Conservation (phyloP, 53 echinoderm and acorn worm species). For the Temnopleurus reevesii region DNA sequence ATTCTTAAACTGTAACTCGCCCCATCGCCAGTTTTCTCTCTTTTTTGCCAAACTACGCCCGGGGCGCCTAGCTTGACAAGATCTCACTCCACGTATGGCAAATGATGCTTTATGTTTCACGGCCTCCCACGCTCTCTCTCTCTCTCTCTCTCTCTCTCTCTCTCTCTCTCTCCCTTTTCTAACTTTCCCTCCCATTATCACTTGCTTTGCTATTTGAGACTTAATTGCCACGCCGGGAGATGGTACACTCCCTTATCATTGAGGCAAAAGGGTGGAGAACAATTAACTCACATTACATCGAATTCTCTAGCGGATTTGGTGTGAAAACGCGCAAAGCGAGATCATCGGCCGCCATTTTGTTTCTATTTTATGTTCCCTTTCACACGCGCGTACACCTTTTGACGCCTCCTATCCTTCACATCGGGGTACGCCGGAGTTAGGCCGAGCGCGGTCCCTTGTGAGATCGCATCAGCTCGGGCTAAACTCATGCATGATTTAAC, state of each 20-base stretch:
- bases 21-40: not conserved
- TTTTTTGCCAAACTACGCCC: not conserved
- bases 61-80: conserved; percentile 9
- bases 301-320: conserved; percentile 38
- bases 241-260: not conserved
- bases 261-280: conserved; percentile 20
- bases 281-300: conserved; percentile 51
- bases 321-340: conserved; percentile 1
- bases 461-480: not conserved
- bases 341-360: not conserved
- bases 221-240: not conserved
- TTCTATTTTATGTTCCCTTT: not conserved
- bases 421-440: not conserved
- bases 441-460: not conserved
- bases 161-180: not conserved
- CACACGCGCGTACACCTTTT: not conserved
- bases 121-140: not conserved
- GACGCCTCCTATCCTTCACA: not conserved
- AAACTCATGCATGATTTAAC: conserved; percentile 57
- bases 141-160: not conserved
- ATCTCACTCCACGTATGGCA: not conserved
- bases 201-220: not conserved
- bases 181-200: not conserved
- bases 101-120: not conserved
- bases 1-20: not conserved